Percentiles rank a stretch among this genome's conserved stretches.
Conservation (phyloP, 1,140 invertebrate species). For the Propsilocerus akamusi region DNA sequence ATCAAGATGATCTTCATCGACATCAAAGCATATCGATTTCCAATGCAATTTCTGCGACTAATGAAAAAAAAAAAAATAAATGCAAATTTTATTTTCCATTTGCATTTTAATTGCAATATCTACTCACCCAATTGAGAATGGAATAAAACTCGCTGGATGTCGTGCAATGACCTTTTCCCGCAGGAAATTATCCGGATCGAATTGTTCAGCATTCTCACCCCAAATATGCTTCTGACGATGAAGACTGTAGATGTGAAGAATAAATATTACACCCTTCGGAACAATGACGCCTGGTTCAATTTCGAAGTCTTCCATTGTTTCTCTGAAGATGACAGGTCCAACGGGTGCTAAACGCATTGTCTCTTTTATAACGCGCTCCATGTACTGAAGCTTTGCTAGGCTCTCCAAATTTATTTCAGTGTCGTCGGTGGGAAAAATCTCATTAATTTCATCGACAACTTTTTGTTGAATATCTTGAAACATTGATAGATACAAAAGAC, state of each 20-base stretch:
- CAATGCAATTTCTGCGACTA: slow-evolving; percentile 4
- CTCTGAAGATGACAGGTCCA: slow-evolving; percentile 29
- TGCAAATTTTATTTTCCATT: neutral
- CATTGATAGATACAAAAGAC: neutral
- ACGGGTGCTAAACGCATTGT: slow-evolving; percentile 32
- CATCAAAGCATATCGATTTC: neutral
- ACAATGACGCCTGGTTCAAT: slow-evolving; percentile 1
- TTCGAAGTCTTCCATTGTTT: neutral
- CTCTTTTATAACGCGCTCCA: slow-evolving; percentile 39
- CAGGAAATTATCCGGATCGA: slow-evolving; percentile 26
- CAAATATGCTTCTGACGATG: neutral
- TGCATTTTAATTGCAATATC: slow-evolving; percentile 31
- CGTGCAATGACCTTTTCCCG: slow-evolving; percentile 27
- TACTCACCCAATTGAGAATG: slow-evolving; percentile 35
- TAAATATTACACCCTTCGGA: neutral
- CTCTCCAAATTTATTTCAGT: neutral
- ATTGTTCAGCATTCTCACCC: neutral
- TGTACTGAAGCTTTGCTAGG: slow-evolving; percentile 23
- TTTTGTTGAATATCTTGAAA: neutral
- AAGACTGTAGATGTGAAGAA: neutral
- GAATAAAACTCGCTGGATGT: slow-evolving; percentile 29
- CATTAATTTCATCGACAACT: neutral
- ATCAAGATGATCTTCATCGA: slow-evolving; percentile 6
- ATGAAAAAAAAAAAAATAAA: neutral
- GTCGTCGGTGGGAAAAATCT: neutral